Base-by-base conservation (phyloP, 2,113 vertebrate genomes). In the Antennarius striatus region DNA sequence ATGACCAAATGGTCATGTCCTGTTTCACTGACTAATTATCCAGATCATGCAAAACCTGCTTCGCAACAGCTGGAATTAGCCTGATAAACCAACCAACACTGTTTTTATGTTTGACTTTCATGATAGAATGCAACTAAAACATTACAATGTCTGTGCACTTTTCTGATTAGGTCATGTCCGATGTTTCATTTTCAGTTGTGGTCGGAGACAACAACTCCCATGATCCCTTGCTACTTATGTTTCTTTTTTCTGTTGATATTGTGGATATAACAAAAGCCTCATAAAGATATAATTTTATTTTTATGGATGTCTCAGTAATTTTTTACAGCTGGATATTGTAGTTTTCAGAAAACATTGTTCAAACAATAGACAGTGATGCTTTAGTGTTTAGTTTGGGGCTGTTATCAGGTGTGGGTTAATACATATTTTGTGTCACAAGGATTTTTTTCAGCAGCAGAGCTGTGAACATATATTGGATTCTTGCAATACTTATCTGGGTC, bases 1-100 rank as follows among this genome's bases (percentile, higher is more conserved):
- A 57, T 75, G 22, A 51, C 10, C 4, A 4, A 12, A 7, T 42
- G 56, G 15, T 57, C 66, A 63, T 22, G 22, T 22, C 22, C 22
- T 22, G 17, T 14, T 16, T 30, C 56, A 12, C 3, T 57, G 10
- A 52, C 45, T 32, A 0, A 1, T 9, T 39, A 9, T 2, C n/a
- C 28, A 45, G 6, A 56, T 59, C 1, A 8, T 3, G n/a, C 52
- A 68, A 72, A 58, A 73, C 52, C 29, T 36, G 14, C 2, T 6
- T 73, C 80, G 22, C 83, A 75, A 75, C 43, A 77, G 32, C 4
- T 56, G 17, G 59, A 72, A 73, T 22, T 45, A 13, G 40, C 49
- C 71, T 0, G 7, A 58, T 66, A 71, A 63, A 60, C 58, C 28
- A 75, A 83, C 54, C 39, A 28, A 17, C 13, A 7, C 32, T 36